Percentiles rank a stretch among this genome's conserved stretches.
phyloP scores from a whole-genome alignment of 2,797 vertebrate species.

The Sebastes hubbsi region DNA sequence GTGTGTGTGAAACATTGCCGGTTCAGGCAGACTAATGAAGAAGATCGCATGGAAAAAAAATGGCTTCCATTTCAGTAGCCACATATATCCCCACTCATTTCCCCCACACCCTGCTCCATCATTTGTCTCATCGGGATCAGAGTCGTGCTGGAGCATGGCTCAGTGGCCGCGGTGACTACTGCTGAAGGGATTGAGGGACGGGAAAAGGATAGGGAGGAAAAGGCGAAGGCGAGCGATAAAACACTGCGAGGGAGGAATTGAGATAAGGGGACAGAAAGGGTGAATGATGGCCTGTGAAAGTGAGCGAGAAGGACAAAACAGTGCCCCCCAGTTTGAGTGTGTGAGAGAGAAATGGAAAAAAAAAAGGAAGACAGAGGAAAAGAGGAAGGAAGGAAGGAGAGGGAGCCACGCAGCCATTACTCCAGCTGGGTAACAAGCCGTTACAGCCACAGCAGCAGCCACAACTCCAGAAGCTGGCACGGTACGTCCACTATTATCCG shows the following conservation, averaged over 20 bases:
- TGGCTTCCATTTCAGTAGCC: constrained; percentile 33
- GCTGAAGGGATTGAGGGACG: constrained; percentile 9
- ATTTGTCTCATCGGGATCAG: constrained; percentile 50
- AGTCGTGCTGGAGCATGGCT: constrained; percentile 36
- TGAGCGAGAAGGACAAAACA: background rate
- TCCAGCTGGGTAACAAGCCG: constrained; percentile 80
- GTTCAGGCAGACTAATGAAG: constrained; percentile 22
- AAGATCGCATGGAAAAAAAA: constrained; percentile 13
- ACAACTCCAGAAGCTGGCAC: constrained; percentile 72
- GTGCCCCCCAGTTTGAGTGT: background rate
- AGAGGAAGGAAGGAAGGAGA: background rate
- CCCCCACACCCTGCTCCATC: constrained; percentile 10
- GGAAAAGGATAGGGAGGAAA: background rate
- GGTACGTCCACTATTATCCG: constrained; percentile 70
- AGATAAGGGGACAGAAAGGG: constrained; percentile 36
- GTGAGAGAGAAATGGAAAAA: constrained; percentile 1
- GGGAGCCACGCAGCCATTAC: constrained; percentile 63
- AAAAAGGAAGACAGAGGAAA: background rate
- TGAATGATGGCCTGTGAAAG: constrained; percentile 39
- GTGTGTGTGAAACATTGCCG: background rate
- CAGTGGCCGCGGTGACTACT: constrained; percentile 27
- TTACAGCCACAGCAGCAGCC: constrained; percentile 71
- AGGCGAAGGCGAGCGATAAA: constrained; percentile 20
- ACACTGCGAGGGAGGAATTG: constrained; percentile 15
- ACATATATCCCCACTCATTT: background rate